Percentiles rank a stretch among this genome's conserved stretches.
Conservation (phyloP, 2,797 vertebrate species). For the Apodemus agrarius region DNA sequence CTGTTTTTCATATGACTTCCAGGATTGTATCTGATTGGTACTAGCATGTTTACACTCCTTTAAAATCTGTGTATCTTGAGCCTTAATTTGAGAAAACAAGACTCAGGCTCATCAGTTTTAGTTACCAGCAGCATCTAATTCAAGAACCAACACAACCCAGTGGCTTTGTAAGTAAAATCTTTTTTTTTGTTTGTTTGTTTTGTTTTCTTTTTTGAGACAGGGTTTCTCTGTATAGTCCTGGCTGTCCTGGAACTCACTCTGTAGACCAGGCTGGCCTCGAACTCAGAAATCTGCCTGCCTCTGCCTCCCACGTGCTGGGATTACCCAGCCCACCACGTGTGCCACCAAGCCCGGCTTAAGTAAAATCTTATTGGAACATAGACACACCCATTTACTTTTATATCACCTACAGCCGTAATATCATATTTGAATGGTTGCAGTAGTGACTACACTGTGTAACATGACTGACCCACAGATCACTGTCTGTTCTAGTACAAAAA, state of each 20-base stretch:
- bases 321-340: no score
- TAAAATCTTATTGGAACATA: background rate
- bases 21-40: no score
- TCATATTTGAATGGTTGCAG: background rate
- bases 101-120: background rate
- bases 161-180: slow-evolving; percentile 37
- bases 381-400: background rate
- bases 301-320: no score
- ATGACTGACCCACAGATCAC: background rate
- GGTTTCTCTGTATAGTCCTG: no score
- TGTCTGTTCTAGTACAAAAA: background rate
- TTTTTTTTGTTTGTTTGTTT: no score
- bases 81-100: background rate
- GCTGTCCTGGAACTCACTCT: no score
- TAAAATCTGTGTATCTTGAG: background rate
- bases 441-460: background rate
- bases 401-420: background rate
- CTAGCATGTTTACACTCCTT: background rate
- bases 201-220: no score
- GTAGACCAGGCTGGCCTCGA: no score
- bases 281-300: no score
- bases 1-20: background rate
- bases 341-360: no score
- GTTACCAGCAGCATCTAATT: background rate
- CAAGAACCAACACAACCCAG: background rate